phyloP scores from a whole-genome alignment of 2,797 vertebrate species.

The Chelon auratus region DNA sequence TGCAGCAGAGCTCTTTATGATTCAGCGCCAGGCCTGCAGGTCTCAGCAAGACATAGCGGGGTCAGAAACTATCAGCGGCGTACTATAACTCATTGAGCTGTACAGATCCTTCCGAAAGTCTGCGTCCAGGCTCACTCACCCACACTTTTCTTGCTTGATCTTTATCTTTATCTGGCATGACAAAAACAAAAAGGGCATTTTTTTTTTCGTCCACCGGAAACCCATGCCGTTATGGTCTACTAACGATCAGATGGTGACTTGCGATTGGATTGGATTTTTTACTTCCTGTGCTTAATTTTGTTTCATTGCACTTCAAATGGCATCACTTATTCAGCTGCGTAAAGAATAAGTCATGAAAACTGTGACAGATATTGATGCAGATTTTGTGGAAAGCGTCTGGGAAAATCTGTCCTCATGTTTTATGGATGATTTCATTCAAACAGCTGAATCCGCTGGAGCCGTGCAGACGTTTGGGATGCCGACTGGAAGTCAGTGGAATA shows the following conservation, averaged over 20 bases:
- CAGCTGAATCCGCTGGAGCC: not conserved
- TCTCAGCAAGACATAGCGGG: slow-evolving; percentile 39
- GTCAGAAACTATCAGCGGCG: slow-evolving; percentile 37
- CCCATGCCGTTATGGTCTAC: too few species aligned
- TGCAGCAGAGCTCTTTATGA: slow-evolving; percentile 46
- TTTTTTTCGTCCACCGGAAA: not conserved
- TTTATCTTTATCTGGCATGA: slow-evolving; percentile 16
- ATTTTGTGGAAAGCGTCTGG: slow-evolving; percentile 19
- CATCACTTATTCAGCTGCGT: too few species aligned
- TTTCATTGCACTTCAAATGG: too few species aligned
- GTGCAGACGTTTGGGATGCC: not conserved
- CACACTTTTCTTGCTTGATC: slow-evolving; percentile 20
- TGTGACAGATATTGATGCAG: not conserved
- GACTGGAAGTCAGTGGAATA: not conserved
- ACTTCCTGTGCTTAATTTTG: too few species aligned
- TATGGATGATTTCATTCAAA: slow-evolving; percentile 23
- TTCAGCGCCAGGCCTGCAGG: slow-evolving; percentile 44
- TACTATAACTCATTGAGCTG: slow-evolving; percentile 39
- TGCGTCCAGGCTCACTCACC: slow-evolving; percentile 31
- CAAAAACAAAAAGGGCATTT: too few species aligned
- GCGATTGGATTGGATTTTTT: too few species aligned
- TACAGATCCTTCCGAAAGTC: slow-evolving; percentile 37
- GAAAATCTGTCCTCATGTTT: slow-evolving; percentile 4
- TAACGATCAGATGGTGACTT: too few species aligned
- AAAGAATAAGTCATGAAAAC: not conserved